These are phyloP conservation scores for Anagrus nilaparvatae DNA, from an alignment of 1,140 invertebrate species.

Conservation along the genomic window DNA sequence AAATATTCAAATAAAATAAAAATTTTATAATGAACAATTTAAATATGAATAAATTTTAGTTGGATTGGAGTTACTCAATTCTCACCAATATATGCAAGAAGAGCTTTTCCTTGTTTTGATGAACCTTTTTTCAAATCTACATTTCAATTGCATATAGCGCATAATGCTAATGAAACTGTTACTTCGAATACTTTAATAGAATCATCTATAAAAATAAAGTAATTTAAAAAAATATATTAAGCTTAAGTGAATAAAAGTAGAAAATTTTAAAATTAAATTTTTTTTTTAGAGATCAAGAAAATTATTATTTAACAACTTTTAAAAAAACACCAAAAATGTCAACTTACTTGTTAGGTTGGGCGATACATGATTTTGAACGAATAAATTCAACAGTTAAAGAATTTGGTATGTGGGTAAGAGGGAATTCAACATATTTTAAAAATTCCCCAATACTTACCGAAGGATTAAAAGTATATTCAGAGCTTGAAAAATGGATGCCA, in stretches of 20 bases:
- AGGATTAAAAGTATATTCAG: slow-evolving; percentile 15
- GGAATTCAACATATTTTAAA: too few species aligned
- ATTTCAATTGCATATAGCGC: slow-evolving; percentile 58
- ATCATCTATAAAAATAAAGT: too few species aligned
- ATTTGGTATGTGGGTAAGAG: too few species aligned
- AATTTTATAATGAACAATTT: background rate
- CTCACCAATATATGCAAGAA: slow-evolving; percentile 65
- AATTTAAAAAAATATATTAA: too few species aligned
- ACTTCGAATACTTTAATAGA: slow-evolving; percentile 50
- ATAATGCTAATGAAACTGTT: slow-evolving; percentile 41
- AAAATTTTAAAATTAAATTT: too few species aligned
- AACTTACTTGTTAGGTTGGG: slow-evolving; percentile 64
- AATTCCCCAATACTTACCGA: slow-evolving; percentile 12
- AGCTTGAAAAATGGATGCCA: slow-evolving; percentile 14
- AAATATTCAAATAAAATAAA: background rate
- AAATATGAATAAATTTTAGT: slow-evolving; percentile 32
- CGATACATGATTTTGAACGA: slow-evolving; percentile 59
- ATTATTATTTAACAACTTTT: slow-evolving; percentile 33
- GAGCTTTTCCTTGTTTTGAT: slow-evolving; percentile 82
- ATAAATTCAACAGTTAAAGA: slow-evolving; percentile 6
- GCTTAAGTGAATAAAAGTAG: too few species aligned
- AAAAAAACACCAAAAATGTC: slow-evolving; percentile 55
- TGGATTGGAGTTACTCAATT: slow-evolving; percentile 70
- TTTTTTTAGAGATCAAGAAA: slow-evolving; percentile 8
- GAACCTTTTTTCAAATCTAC: slow-evolving; percentile 72